Evolutionary conservation across 2,113 vertebrate genomes (phyloP), one percentile per base, ranked within the genome.

Genomic region (Calidris pugnax): DNA sequence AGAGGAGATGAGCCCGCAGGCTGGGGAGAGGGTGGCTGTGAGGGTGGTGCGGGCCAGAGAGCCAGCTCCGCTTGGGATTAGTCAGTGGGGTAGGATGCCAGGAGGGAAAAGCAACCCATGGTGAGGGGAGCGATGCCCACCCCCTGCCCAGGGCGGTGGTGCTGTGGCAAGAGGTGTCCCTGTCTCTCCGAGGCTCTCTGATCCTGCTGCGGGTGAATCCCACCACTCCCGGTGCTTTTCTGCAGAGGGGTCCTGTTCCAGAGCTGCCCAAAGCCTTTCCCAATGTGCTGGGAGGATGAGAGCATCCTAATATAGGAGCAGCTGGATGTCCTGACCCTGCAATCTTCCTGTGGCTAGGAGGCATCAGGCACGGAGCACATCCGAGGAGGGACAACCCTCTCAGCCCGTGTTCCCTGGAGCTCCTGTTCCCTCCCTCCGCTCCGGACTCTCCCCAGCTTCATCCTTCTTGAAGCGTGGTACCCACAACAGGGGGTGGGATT

Each of bases 61-160:
- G 90, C 33, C 0, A 0, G 22, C 79, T 51, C 63, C 14, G 4
- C 6, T 79, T 3, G 1, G 39, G 30, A 69, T 92, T 92, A 86
- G 43, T 93, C 76, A 78, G 33, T 71, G n/a, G 0, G 0, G n/a
- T 53, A 67, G 75, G 57, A 53, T n/a, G 22, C 5, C 1, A 66
- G 57, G 47, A 80, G 71, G 66, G 50, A 84, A 75, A 37, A 59
- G 59, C 4, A 14, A 32, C 11, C 59, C 57, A 0, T 48, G 66
- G 41, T 0, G 1, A 63, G 28, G 55, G 68, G 69, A 73, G 33
- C 1, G 0, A 17, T 55, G 43, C 9, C 27, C 17, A 21, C 21
- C 53, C 12, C 27, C 62, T 57, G 39, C 66, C 77, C 20, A 17
- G 13, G 11, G 24, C 0, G 0, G 37, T 32, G 0, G 37, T 32